Conservation (phyloP, 1,140 invertebrate species). For the Hylaeus volcanicus region DNA sequence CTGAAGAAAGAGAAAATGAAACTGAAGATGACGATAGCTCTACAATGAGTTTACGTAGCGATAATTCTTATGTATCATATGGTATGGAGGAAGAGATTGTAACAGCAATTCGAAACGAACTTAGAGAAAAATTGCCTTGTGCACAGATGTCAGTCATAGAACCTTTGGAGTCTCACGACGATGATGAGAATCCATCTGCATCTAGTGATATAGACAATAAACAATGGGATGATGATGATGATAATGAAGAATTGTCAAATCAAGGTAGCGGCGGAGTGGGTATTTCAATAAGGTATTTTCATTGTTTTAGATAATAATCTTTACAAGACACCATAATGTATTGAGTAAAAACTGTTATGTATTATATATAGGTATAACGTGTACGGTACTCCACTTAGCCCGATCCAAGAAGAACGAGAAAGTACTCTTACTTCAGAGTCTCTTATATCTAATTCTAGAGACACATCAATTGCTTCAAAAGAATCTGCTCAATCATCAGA, state of each 20-base stretch:
- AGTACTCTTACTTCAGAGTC: conserved; percentile 75
- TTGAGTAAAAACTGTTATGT: background rate
- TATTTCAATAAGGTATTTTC: conserved; percentile 77
- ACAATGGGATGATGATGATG: conserved; percentile 73
- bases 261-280: conserved; percentile 72
- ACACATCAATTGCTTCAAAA: conserved; percentile 72
- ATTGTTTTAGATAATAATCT: conserved; percentile 8
- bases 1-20: conserved; percentile 30
- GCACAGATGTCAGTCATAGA: conserved; percentile 82
- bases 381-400: conserved; percentile 83
- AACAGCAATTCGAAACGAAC: conserved; percentile 85
- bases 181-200: conserved; percentile 73
- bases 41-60: conserved; percentile 75
- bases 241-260: conserved; percentile 67
- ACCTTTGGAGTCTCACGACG: conserved; percentile 72
- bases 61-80: conserved; percentile 82
- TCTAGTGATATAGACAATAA: conserved; percentile 66
- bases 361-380: conserved; percentile 79
- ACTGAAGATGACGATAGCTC: conserved; percentile 77
- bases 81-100: conserved; percentile 86
- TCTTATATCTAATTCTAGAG: conserved; percentile 72
- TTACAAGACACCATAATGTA: background rate
- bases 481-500: conserved; percentile 74
- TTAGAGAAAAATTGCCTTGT: conserved; percentile 86
- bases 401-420: conserved; percentile 84